Evolutionary conservation across 2,888 invertebrate species (phyloP).

Genomic region (Drosophila ustulata): DNA sequence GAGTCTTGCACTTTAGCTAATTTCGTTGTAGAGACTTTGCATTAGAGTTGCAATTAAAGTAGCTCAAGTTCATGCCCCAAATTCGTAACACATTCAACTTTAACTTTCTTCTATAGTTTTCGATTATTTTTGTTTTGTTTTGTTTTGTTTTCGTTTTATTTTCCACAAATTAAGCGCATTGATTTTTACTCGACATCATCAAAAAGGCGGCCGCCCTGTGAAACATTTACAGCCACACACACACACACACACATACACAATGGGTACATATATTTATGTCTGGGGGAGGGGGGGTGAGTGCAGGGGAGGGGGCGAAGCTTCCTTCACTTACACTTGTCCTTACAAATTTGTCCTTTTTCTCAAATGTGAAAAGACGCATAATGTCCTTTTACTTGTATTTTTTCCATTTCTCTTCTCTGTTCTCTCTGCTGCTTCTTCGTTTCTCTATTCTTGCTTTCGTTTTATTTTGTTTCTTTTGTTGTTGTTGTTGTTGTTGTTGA

Average conservation of each 20-base stretch:
- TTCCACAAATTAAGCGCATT: conserved; percentile 67
- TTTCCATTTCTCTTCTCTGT: conserved; percentile 10
- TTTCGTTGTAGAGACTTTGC: not conserved
- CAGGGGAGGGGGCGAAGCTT: conserved; percentile 37
- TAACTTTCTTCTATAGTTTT: conserved; percentile 16
- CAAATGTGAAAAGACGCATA: conserved; percentile 81
- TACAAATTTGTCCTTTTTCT: conserved; percentile 81
- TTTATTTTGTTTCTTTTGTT: conserved; percentile 45
- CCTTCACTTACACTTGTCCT: conserved; percentile 81
- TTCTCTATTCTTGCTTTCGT: conserved; percentile 44
- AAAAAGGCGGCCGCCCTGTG: conserved; percentile 44
- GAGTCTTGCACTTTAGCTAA: not conserved
- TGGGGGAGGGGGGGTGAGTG: not conserved
- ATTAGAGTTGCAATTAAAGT: not conserved
- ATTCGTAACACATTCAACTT: conserved; percentile 11
- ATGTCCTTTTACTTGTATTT: conserved; percentile 74
- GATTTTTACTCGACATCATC: conserved; percentile 72
- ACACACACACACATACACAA: conserved; percentile 36
- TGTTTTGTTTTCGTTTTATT: conserved; percentile 25
- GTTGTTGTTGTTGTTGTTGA: conserved; percentile 57
- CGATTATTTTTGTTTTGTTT: not conserved
- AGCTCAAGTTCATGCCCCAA: not conserved
- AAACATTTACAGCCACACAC: conserved; percentile 32
- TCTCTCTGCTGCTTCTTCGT: conserved; percentile 10
- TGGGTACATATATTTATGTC: conserved; percentile 13